These are phyloP conservation scores for Thelaira solivaga DNA, from an alignment of 2,888 invertebrate genomes.

Conservation along the genomic window DNA sequence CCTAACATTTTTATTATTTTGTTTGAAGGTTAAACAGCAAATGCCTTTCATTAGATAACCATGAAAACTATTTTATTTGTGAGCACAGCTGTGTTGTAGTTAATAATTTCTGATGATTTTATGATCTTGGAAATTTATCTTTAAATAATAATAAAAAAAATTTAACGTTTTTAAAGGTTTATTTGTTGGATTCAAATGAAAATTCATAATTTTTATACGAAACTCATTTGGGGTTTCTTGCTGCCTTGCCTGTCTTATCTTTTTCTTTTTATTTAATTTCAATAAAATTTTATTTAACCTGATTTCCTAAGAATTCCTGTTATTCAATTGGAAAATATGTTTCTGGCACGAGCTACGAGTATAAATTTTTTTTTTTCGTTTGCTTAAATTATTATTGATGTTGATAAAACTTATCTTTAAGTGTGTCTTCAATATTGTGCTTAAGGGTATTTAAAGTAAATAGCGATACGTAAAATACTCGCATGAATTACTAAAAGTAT, in stretches of 20 bases:
- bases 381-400: constrained; percentile 18
- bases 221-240: constrained; percentile 21
- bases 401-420: neutral
- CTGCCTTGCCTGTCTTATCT: constrained; percentile 31
- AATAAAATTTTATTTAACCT: constrained; percentile 29
- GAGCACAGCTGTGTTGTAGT: constrained; percentile 43
- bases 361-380: neutral
- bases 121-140: constrained; percentile 16
- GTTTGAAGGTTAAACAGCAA: constrained; percentile 11
- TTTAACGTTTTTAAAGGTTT: neutral
- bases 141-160: constrained; percentile 16
- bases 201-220: too few species aligned
- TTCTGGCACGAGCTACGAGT: constrained; percentile 48
- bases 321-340: neutral
- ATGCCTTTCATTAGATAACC: too few species aligned
- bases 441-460: neutral
- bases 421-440: neutral
- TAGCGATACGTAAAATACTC: too few species aligned
- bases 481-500: too few species aligned
- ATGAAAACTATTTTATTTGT: neutral
- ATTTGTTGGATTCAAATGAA: too few species aligned
- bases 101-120: constrained; percentile 21
- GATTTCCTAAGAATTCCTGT: constrained; percentile 35
- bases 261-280: neutral
- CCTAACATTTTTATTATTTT: neutral